Percentiles rank a stretch among this genome's conserved stretches.
Evolutionary conservation across 1,140 invertebrate genomes (phyloP).

Genomic region (Meloidogyne hapla): DNA sequence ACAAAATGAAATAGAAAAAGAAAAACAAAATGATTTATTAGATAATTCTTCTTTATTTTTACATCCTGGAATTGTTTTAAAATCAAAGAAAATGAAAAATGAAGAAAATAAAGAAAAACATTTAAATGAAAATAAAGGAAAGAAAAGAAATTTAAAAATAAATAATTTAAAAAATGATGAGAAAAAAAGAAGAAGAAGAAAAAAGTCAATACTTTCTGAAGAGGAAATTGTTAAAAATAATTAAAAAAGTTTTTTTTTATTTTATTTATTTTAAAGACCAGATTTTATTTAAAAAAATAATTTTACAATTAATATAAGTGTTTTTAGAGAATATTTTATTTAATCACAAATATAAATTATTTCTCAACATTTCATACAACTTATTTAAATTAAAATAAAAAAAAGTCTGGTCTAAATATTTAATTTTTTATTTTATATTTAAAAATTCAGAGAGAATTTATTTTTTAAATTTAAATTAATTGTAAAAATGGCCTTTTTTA

Average conservation of each 20-base stretch:
- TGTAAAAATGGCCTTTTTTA: too few species aligned
- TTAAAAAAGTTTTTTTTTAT: background rate
- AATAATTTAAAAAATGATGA: background rate
- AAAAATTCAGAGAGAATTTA: too few species aligned
- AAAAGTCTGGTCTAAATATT: too few species aligned
- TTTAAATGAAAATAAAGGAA: background rate
- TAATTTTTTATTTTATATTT: too few species aligned
- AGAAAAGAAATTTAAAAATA: background rate
- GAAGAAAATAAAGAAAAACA: background rate
- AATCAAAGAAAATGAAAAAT: background rate
- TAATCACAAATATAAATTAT: too few species aligned
- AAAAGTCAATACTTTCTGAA: background rate
- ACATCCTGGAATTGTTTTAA: background rate
- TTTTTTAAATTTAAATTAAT: too few species aligned
- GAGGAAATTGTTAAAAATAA: background rate
- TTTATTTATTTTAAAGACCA: background rate
- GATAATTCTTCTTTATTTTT: constrained; percentile 2
- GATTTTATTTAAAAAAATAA: too few species aligned
- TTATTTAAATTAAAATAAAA: too few species aligned
- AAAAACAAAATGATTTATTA: too few species aligned
- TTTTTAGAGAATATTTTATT: too few species aligned
- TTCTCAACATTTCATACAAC: too few species aligned
- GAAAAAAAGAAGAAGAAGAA: constrained; percentile 1
- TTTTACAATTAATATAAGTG: too few species aligned
- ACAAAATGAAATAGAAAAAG: background rate